These are phyloP conservation scores for Rhinella marina DNA, from an alignment of 2,797 vertebrate genomes.

Conservation along the genomic window DNA sequence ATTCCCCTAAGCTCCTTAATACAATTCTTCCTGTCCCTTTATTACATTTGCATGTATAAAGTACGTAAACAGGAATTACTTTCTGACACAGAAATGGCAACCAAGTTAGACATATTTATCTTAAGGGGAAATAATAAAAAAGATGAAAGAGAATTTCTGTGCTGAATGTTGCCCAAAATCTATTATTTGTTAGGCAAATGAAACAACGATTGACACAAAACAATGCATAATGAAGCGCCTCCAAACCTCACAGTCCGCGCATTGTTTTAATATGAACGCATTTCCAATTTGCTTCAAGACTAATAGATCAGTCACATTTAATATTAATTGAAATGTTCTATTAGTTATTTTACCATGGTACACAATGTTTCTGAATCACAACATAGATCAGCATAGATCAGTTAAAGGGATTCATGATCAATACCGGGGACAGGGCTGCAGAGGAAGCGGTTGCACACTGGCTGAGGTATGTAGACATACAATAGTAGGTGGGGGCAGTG, in stretches of 20 bases:
- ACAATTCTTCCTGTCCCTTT: neutral
- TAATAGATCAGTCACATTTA: conserved; percentile 63
- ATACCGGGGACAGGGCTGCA: too few relatives aligned
- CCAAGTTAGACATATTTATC: neutral
- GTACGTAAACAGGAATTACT: conserved; percentile 20
- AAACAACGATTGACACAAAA: conserved; percentile 74
- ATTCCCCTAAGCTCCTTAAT: neutral
- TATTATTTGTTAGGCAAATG: conserved; percentile 66
- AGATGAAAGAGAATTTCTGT: conserved; percentile 64
- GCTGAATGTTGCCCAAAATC: conserved; percentile 74
- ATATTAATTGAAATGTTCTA: conserved; percentile 67
- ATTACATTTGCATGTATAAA: neutral
- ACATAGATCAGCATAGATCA: too few relatives aligned
- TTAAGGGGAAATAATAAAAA: conserved; percentile 41
- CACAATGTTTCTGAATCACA: neutral
- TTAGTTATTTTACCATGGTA: neutral
- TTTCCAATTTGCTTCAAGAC: conserved; percentile 69
- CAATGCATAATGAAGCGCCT: conserved; percentile 73
- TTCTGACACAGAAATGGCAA: conserved; percentile 27
- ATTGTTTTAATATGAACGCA: conserved; percentile 75
- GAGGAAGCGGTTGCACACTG: too few relatives aligned
- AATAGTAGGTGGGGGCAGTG: too few relatives aligned
- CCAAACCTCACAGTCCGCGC: conserved; percentile 74
- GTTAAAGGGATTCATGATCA: too few relatives aligned
- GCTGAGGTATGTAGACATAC: too few relatives aligned